phyloP scores from a whole-genome alignment of 2,113 vertebrate genomes.

The Gallinago paraguaiae region DNA sequence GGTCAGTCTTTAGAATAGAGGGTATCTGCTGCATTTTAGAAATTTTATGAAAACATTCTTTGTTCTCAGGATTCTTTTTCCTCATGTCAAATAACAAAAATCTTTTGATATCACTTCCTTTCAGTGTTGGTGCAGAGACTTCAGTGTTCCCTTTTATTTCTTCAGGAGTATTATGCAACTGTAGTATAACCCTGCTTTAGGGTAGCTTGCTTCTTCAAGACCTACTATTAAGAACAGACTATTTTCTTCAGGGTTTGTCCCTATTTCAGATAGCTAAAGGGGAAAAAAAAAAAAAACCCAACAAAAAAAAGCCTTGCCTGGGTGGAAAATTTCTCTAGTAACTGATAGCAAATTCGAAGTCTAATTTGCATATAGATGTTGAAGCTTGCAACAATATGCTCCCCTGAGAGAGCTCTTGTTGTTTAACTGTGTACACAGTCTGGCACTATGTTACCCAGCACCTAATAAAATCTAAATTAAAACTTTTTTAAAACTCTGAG shows the following conservation, averaged over 20 bases:
- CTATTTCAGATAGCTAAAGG: constrained; percentile 24
- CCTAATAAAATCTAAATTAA: constrained; percentile 80
- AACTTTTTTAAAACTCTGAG: constrained; percentile 71
- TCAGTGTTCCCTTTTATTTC: constrained; percentile 11
- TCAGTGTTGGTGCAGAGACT: neutral
- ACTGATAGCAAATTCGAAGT: constrained; percentile 70
- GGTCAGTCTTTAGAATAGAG: neutral
- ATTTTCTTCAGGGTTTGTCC: constrained; percentile 54
- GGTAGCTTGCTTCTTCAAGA: neutral
- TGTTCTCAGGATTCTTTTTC: neutral
- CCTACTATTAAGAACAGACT: neutral
- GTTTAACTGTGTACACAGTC: constrained; percentile 75
- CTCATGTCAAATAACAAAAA: neutral
- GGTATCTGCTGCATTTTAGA: neutral
- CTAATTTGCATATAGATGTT: constrained; percentile 81
- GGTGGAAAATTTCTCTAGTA: constrained; percentile 74
- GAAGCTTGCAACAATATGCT: constrained; percentile 71
- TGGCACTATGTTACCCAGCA: constrained; percentile 61
- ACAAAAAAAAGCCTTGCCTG: constrained; percentile 22
- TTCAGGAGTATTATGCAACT: constrained; percentile 14
- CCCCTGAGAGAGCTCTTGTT: constrained; percentile 72
- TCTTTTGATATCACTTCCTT: neutral
- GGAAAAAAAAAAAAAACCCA: neutral
- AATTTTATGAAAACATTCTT: neutral
- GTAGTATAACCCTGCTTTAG: constrained; percentile 19